These are phyloP conservation scores for Dreissena rostriformis DNA, from an alignment of 1,140 invertebrate genomes.

Conservation along the genomic window DNA sequence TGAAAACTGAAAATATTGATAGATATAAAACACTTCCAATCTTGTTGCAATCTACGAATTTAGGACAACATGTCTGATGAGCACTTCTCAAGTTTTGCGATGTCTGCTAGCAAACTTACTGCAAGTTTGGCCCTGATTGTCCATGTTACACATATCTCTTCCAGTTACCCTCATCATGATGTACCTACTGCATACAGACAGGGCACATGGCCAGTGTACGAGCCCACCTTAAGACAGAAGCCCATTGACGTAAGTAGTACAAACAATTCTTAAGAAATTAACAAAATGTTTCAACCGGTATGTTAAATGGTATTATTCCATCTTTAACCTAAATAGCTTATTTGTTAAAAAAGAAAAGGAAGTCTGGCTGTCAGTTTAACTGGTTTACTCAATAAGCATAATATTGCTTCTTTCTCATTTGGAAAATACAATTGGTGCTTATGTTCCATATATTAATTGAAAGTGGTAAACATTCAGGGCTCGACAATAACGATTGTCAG, in stretches of 20 bases:
- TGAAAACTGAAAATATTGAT: too few species aligned
- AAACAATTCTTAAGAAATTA: neutral
- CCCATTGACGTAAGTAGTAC: neutral
- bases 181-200: conserved; percentile 13
- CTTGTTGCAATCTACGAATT: too few species aligned
- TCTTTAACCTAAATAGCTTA: neutral
- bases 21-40: too few species aligned
- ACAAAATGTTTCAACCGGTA: neutral
- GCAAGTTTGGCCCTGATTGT: neutral
- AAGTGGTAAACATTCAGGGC: too few species aligned
- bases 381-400: neutral
- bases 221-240: too few species aligned
- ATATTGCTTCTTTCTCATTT: neutral
- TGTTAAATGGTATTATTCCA: neutral
- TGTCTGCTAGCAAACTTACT: neutral
- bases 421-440: too few species aligned
- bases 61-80: neutral
- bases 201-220: neutral
- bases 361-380: neutral
- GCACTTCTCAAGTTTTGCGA: neutral
- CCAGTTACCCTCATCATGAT: conserved; percentile 1
- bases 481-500: too few species aligned
- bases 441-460: too few species aligned
- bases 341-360: neutral
- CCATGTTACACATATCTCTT: neutral